Evolutionary conservation across 1,140 invertebrate genomes (phyloP).

Genomic region (Bicyclus anynana): DNA sequence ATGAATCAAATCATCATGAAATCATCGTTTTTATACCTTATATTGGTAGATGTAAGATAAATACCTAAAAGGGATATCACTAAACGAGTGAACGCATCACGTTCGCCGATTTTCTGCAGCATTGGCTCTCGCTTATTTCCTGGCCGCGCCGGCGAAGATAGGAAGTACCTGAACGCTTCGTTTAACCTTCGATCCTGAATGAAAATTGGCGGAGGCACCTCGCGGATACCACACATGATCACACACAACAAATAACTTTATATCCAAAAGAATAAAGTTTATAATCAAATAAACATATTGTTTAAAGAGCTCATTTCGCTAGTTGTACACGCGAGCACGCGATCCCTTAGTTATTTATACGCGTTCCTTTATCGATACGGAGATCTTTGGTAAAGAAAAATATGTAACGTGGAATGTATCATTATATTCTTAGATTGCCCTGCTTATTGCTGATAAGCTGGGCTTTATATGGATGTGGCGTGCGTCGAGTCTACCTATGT

Average conservation of each 20-base stretch:
- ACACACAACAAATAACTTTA: slow-evolving; percentile 5
- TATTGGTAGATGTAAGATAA: neutral
- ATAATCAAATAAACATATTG: slow-evolving; percentile 9
- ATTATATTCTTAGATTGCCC: slow-evolving; percentile 20
- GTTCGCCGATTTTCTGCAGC: slow-evolving; percentile 5
- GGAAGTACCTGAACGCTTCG: slow-evolving; percentile 52
- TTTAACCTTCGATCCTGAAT: slow-evolving; percentile 63
- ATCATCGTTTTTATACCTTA: neutral
- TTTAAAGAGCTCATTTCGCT: neutral
- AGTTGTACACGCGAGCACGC: slow-evolving; percentile 20
- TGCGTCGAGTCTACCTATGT: neutral
- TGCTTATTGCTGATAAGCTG: slow-evolving; percentile 17
- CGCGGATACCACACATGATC: slow-evolving; percentile 15
- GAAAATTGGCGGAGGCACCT: slow-evolving; percentile 35
- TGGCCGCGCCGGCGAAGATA: slow-evolving; percentile 33
- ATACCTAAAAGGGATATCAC: neutral
- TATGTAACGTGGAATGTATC: slow-evolving; percentile 14
- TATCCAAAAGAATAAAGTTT: slow-evolving; percentile 2
- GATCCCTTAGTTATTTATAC: slow-evolving; percentile 20
- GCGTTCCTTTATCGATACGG: slow-evolving; percentile 16
- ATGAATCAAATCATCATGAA: neutral
- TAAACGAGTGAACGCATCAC: neutral
- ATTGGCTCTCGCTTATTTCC: slow-evolving; percentile 11
- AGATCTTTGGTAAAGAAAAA: slow-evolving; percentile 19
- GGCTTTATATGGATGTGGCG: slow-evolving; percentile 22